A percentile compares a stretch with the other conserved stretches of the same genome.
phyloP scores from a whole-genome alignment of 2,113 vertebrate species.

The Steatornis caripensis region DNA sequence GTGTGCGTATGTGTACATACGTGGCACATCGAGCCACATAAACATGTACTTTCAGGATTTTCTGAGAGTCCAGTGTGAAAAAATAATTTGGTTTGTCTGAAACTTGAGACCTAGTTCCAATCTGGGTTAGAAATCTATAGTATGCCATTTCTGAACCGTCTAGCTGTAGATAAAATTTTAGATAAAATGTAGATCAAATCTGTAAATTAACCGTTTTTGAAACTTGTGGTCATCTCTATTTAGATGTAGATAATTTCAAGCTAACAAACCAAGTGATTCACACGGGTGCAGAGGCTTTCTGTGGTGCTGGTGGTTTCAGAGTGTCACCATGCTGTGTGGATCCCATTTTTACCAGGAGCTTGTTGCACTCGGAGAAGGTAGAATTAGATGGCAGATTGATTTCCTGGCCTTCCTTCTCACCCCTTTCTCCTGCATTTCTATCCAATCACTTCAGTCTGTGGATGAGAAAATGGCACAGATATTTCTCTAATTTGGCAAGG shows the following conservation, averaged over 20 bases:
- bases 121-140: not conserved
- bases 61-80: not conserved
- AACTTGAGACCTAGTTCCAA: not conserved
- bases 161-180: not conserved
- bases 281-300: not conserved
- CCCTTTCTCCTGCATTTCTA: not conserved
- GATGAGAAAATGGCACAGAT: not conserved
- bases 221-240: not conserved
- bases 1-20: not conserved
- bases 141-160: not conserved
- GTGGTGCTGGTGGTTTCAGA: not conserved
- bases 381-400: not conserved
- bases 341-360: not conserved
- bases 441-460: not conserved
- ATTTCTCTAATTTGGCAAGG: not conserved
- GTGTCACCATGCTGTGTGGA: not conserved
- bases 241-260: not conserved
- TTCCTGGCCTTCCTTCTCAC: not conserved
- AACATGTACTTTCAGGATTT: not conserved
- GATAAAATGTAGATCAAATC: not conserved
- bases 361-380: not conserved
- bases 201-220: not conserved
- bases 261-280: not conserved
- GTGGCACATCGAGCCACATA: not conserved
- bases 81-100: not conserved